phyloP scores from a whole-genome alignment of 2,113 vertebrate genomes.

The Oncorhynchus clarkii region DNA sequence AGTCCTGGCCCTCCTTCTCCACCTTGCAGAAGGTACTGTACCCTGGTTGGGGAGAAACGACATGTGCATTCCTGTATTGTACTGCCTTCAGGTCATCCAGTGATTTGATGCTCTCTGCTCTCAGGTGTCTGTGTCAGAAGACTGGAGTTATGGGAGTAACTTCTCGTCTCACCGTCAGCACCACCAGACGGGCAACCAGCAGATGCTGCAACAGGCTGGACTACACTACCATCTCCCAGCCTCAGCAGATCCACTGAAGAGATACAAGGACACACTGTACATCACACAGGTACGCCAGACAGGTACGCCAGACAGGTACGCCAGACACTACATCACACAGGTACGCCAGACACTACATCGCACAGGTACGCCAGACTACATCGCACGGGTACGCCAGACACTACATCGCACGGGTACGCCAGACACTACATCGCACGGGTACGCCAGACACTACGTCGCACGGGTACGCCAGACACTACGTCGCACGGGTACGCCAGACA shows the following conservation, averaged over 20 bases:
- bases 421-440: too few relatives aligned
- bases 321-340: too few relatives aligned
- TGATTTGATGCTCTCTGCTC: too few relatives aligned
- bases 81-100: too few relatives aligned
- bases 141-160: slow-evolving; percentile 82
- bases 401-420: too few relatives aligned
- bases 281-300: slow-evolving; percentile 83
- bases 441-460: too few relatives aligned
- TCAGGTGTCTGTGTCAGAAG: slow-evolving; percentile 82
- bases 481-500: too few relatives aligned
- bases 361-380: too few relatives aligned
- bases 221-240: slow-evolving; percentile 82
- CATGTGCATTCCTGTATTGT: too few relatives aligned
- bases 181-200: slow-evolving; percentile 77
- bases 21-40: slow-evolving; percentile 84
- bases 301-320: not conserved
- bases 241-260: slow-evolving; percentile 67
- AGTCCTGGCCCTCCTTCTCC: slow-evolving; percentile 97
- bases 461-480: too few relatives aligned
- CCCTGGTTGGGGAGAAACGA: not conserved
- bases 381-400: too few relatives aligned
- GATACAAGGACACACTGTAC: slow-evolving; percentile 83
- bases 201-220: slow-evolving; percentile 82
- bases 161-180: slow-evolving; percentile 90
- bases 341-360: too few relatives aligned